phyloP scores from a whole-genome alignment of 2,113 vertebrate genomes.

The Gallinago undulata region DNA sequence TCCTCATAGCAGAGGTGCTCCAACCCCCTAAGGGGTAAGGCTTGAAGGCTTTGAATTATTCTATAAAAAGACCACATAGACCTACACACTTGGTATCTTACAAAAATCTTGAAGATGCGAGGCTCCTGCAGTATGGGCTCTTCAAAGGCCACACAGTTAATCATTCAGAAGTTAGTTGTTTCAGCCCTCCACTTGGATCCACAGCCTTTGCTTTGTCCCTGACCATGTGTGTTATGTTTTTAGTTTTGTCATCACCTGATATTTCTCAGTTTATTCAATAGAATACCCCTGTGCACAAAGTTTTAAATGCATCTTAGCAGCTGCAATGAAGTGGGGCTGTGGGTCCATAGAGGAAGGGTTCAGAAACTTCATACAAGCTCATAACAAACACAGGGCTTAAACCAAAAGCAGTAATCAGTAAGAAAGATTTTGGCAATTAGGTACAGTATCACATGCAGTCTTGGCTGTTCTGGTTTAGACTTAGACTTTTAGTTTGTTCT shows the following conservation, averaged over 20 bases:
- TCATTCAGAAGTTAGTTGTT: background rate
- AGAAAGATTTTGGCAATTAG: background rate
- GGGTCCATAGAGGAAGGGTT: background rate
- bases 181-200: background rate
- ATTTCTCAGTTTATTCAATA: background rate
- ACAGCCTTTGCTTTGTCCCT: background rate
- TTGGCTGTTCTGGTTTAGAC: background rate
- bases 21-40: background rate
- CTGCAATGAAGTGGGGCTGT: background rate
- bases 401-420: background rate
- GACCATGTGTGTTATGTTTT: background rate
- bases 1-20: no score
- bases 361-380: background rate
- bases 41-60: slow-evolving; percentile 10
- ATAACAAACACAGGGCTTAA: background rate
- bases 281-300: background rate
- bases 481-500: background rate
- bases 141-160: background rate
- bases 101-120: background rate
- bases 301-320: background rate
- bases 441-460: background rate
- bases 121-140: background rate
- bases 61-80: background rate
- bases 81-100: background rate
- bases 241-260: background rate